These are phyloP conservation scores for Hermetia illucens DNA, from an alignment of 1,140 invertebrate species.

Conservation along the genomic window DNA sequence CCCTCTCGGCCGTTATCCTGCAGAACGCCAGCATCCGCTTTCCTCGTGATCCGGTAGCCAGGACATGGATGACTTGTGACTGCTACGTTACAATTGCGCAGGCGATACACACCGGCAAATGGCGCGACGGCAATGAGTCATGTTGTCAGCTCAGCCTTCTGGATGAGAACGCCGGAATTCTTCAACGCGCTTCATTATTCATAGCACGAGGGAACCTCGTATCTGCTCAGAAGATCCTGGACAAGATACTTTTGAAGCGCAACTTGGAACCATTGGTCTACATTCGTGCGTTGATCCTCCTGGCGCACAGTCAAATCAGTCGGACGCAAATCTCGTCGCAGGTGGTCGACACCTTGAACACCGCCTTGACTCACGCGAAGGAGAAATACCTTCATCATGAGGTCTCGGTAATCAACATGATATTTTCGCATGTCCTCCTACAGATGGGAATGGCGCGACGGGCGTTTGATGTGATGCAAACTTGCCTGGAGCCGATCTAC, in stretches of 20 bases:
- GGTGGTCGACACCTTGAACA: slow-evolving; percentile 46
- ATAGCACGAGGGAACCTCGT: slow-evolving; percentile 51
- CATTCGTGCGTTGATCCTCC: slow-evolving; percentile 52
- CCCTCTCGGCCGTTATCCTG: slow-evolving; percentile 37
- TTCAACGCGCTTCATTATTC: slow-evolving; percentile 48
- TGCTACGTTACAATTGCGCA: slow-evolving; percentile 41
- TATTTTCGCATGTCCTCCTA: slow-evolving; percentile 60
- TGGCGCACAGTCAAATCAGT: slow-evolving; percentile 44
- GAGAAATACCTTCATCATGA: slow-evolving; percentile 62
- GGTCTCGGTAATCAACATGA: slow-evolving; percentile 55
- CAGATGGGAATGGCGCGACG: slow-evolving; percentile 58
- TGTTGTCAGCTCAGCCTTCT: slow-evolving; percentile 57
- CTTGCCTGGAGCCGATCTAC: slow-evolving; percentile 53
- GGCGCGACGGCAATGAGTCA: slow-evolving; percentile 58
- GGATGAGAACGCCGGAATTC: slow-evolving; percentile 50
- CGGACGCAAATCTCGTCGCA: slow-evolving; percentile 33
- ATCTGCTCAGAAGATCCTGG: slow-evolving; percentile 41
- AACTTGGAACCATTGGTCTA: slow-evolving; percentile 40
- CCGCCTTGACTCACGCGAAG: slow-evolving; percentile 52
- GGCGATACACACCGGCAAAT: slow-evolving; percentile 49
- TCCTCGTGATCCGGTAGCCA: slow-evolving; percentile 40
- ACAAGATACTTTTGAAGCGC: slow-evolving; percentile 39
- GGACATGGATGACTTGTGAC: slow-evolving; percentile 56
- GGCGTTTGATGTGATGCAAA: slow-evolving; percentile 52
- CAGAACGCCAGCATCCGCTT: slow-evolving; percentile 42